Evolutionary conservation across 2,113 vertebrate species (phyloP), one percentile per base, ranked within the genome.

Genomic region (Phalacrocorax brasilianus): DNA sequence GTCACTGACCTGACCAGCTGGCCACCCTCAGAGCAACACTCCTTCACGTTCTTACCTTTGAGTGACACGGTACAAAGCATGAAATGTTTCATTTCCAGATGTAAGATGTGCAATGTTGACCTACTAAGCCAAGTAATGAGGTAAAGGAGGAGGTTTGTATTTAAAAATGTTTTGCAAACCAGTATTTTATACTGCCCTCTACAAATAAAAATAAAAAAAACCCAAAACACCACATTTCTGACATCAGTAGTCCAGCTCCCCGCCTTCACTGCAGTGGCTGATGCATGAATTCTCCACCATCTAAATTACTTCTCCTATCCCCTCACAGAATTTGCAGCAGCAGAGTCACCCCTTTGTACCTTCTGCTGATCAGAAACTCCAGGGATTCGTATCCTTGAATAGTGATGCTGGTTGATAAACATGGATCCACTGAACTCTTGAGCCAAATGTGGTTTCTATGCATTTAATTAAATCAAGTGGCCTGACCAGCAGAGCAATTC

Each of bases 21-120:
- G 18, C 21, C 52, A 84, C 13, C 44, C 53, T 63, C 8, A 4
- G 1, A 80, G 71, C 21, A 74, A 42, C 16, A 72, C 23, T 59
- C 14, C 19, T 67, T 63, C 68, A 61, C 2, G 0, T 44, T 75
- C 58, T 52, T 50, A 58, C 45, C 27, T 66, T 75, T 42, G 24
- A 83, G 35, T 23, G 65, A 47, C n/a, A 26, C 15, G n/a, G 20
- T 44, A 81, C 11, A 70, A 76, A 80, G 24, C 42, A 73, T 1
- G 2, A 58, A 53, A 78, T 7, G 1, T 44, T 85, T 82, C 9
- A 38, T 80, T 85, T 77, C 5, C 7, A 74, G 20, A 77, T 70
- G 30, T 27, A 81, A 53, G 19, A 35, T 1, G 1, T n/a, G 17
- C 49, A 53, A 0, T 3, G 1, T 13, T 79, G 62, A 68, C 27